Evolutionary conservation across 2,888 invertebrate genomes (phyloP).

Genomic region (Dolichomitus sp.): DNA sequence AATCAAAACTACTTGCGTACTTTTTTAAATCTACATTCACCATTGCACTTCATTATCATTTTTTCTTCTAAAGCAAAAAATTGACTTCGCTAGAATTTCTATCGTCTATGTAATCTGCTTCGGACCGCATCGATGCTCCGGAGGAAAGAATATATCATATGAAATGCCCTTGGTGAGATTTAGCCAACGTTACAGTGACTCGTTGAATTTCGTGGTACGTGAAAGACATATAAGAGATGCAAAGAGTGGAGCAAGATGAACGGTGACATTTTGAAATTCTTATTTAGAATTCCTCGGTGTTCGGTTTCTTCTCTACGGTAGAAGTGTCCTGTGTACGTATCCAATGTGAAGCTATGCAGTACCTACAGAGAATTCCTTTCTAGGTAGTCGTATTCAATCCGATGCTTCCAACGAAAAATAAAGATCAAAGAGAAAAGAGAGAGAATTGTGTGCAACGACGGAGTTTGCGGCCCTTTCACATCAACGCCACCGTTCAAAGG

Average conservation of each 20-base stretch:
- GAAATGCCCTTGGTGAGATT: conserved; percentile 18
- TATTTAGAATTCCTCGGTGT: conserved; percentile 30
- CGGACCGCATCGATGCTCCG: not conserved
- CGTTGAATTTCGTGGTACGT: conserved; percentile 2
- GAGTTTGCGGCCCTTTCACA: conserved; percentile 33
- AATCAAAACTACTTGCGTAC: not conserved
- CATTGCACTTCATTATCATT: not conserved
- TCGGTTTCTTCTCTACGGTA: not conserved
- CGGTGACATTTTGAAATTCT: conserved; percentile 33
- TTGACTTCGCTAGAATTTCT: not conserved
- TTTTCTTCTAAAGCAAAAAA: too few relatives aligned
- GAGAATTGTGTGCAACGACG: not conserved
- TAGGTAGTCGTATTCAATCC: conserved; percentile 16
- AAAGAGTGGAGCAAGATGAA: not conserved
- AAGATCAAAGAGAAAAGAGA: conserved; percentile 9
- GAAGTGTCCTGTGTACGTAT: not conserved
- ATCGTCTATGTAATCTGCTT: not conserved
- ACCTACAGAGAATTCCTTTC: conserved; percentile 6
- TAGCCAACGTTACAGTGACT: not conserved
- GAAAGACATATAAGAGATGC: not conserved
- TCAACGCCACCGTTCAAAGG: conserved; percentile 41
- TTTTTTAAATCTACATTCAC: not conserved
- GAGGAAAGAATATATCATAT: conserved; percentile 2
- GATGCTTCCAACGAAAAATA: conserved; percentile 6
- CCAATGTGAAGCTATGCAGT: not conserved